phyloP scores from a whole-genome alignment of 2,888 invertebrate genomes.

The Hypselothyrea guttata region DNA sequence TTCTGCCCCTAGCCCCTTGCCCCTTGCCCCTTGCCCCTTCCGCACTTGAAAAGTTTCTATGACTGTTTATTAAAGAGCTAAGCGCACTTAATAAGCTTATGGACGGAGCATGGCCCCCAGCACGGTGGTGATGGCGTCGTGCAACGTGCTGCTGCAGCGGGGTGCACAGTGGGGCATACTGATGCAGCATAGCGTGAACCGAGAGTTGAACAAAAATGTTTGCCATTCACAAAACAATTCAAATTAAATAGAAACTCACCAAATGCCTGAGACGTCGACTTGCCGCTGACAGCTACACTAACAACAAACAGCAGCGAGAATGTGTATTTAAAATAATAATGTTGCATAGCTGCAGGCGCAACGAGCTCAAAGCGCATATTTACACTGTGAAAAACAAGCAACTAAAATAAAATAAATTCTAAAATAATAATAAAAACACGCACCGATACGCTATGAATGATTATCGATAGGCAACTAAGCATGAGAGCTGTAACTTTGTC shows the following conservation, averaged over 20 bases:
- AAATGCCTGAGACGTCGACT: slow-evolving; percentile 40
- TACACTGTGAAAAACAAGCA: background rate
- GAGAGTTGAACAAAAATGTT: slow-evolving; percentile 36
- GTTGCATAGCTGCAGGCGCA: slow-evolving; percentile 66
- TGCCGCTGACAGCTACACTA: slow-evolving; percentile 8
- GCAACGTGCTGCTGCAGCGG: background rate
- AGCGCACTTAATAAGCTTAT: slow-evolving; percentile 76
- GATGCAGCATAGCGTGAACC: slow-evolving; percentile 15
- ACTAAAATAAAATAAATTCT: too few relatives aligned
- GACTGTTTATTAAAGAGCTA: slow-evolving; percentile 74
- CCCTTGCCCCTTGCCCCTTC: slow-evolving; percentile 19
- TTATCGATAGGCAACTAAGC: too few relatives aligned
- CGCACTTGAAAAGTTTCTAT: slow-evolving; percentile 61
- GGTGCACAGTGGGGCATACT: background rate
- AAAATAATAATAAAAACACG: too few relatives aligned
- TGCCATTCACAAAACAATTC: slow-evolving; percentile 72
- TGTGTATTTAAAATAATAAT: slow-evolving; percentile 67
- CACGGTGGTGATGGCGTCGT: background rate
- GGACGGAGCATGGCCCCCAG: slow-evolving; percentile 50
- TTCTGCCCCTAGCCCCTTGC: slow-evolving; percentile 31
- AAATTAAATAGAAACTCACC: slow-evolving; percentile 70
- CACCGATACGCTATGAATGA: too few relatives aligned
- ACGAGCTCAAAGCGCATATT: slow-evolving; percentile 7
- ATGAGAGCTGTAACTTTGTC: too few relatives aligned
- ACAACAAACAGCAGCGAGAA: slow-evolving; percentile 41